Base-by-base conservation (phyloP, 1,140 invertebrate species). In the Drosophila persimilis region DNA sequence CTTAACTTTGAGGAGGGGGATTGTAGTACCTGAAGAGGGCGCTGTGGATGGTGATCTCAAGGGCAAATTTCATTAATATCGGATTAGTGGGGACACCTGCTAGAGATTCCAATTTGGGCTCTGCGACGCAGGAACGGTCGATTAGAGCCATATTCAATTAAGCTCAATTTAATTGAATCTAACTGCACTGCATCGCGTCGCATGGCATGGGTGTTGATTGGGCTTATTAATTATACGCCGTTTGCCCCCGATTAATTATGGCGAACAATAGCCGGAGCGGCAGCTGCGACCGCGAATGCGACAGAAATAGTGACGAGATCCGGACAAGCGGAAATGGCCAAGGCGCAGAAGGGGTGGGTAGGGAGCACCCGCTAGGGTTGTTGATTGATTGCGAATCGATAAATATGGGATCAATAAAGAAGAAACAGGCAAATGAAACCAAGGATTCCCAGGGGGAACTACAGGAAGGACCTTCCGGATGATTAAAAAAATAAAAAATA, bases 311-410 rank as follows among this genome's bases (percentile, higher is more conserved):
- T n/a, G 54, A 43, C 9, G 35, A 9, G 35, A 39, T 39, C 35
- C 35, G 11, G 9, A 35, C 8, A 35, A 11, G 31, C 9, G 31
- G 9, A 35, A 11, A 35, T 35, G 9, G 9, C 31, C 31, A 11
- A 35, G 3, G 9, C 31, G 3, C 9, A 35, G 9, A 35, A 35
- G 31, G 31, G 31, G 31, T 35, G 8, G 9, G 31, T 35, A 9
- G 31, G 8, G 7, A 9, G 8, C 31, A 20, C 31, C 31, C 31
- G 31, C 8, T 3, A 8, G 31, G 31, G n/a, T 0, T 4, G 7
- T 6, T 17, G 20, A 66, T 48, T 67, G 63, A 67, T 57, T 67
- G 63, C 57, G 67, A 69, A 56, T 69, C 65, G 29, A 69, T 69
- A 57, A 67, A 67, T 43, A 67, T 67, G 41, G 43, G 65, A 69